A percentile compares a stretch with the other conserved stretches of the same genome.
phyloP scores from a whole-genome alignment of 2,888 invertebrate genomes.

The Spodoptera exigua region DNA sequence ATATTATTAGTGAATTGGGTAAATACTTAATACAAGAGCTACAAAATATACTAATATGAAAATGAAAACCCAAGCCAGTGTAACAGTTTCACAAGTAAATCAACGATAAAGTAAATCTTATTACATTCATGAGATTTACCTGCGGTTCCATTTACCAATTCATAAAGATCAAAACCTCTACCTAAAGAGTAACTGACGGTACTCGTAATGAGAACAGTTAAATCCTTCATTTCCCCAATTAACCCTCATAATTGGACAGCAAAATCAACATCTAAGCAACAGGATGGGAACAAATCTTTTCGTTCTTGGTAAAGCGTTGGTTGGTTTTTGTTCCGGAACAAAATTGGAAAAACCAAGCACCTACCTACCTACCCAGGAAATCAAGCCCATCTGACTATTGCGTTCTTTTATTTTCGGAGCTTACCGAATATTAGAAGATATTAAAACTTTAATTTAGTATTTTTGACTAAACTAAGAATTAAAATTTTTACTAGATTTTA shows the following conservation, averaged over 20 bases:
- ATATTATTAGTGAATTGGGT: no score
- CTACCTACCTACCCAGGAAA: conserved; percentile 43
- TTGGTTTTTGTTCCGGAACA: conserved; percentile 44
- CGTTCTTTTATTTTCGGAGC: conserved; percentile 28
- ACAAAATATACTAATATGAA: no score
- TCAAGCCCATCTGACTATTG: conserved; percentile 33
- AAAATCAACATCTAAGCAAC: conserved; percentile 44
- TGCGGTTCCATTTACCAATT: not conserved
- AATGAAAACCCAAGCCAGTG: no score
- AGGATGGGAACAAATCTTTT: conserved; percentile 51
- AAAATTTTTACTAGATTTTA: no score
- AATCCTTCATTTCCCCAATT: conserved; percentile 52
- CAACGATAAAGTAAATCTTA: no score
- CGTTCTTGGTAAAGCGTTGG: conserved; percentile 24
- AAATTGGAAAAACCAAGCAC: conserved; percentile 40
- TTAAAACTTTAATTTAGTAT: conserved; percentile 12
- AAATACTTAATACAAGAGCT: no score
- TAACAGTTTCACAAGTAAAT: no score
- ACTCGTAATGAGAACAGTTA: conserved; percentile 38
- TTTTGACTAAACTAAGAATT: no score
- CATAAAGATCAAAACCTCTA: conserved; percentile 3
- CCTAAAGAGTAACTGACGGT: conserved; percentile 19
- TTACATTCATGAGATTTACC: no score
- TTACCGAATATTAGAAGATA: conserved; percentile 1
- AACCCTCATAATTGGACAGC: conserved; percentile 55